Evolutionary conservation across 2,113 vertebrate genomes (phyloP), one percentile per base, ranked within the genome.

Genomic region (Vidua macroura): DNA sequence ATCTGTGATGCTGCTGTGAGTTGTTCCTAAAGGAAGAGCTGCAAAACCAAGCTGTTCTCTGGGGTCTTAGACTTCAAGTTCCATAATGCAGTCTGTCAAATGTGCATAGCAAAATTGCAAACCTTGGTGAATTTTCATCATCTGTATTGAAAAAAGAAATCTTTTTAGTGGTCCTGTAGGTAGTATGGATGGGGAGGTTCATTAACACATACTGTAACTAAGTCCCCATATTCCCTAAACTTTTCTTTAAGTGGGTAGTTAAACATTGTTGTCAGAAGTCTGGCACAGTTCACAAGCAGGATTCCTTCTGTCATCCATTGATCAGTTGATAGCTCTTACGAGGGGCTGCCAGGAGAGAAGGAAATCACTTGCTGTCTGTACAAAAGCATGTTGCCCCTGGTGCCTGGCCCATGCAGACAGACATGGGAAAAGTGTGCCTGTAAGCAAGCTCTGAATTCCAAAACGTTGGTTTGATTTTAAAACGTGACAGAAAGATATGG

Each of bases 311-410:
- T 78, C 5, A 0, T 80, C 37, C 49, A 18, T 28, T 48, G 63
- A 69, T 88, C 67, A 77, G n/a, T 41, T 90, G 43, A 82, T 56
- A 66, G 58, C 51, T 88, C 41, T 75, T 92, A 49, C 0, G 8
- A 92, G 59, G 62, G 68, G 82, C 66, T 95, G 87, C 72, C 88
- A 84, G 80, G 86, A 91, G 41, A 51, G 53, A 46, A 90, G 93
- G 77, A 92, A 85, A 90, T 91, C 80, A 33, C 62, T 76, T 86
- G 35, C 63, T 79, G 48, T 64, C 35, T 73, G 43, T 77, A 22
- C 35, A 63, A 83, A 86, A 88, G 43, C 60, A 24, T 9, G 0
- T 59, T 87, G 94, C 94, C 95, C 75, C 78, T 88, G 44, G 80
- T 18, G 3, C 67, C 41, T 58, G 63, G 44, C 46, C 56, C 39